Conservation (phyloP, 2,888 invertebrate species). For the Phengaris arion region DNA sequence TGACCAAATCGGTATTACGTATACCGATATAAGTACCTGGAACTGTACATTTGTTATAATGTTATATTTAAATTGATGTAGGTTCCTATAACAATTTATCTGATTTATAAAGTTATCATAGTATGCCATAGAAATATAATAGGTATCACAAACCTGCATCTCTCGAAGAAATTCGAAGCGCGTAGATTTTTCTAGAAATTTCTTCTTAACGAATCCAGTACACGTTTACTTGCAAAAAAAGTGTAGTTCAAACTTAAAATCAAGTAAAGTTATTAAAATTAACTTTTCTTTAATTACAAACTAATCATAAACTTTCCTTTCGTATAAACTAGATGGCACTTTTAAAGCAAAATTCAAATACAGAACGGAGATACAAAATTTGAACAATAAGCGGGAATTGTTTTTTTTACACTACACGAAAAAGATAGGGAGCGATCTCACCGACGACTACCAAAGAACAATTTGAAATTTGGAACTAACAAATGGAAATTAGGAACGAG, state of each 20-base stretch:
- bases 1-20: background rate
- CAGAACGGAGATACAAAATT: background rate
- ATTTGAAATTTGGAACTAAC: conserved; percentile 29
- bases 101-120: too few relatives aligned
- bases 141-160: background rate
- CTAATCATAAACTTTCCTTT: background rate
- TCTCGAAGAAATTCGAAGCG: background rate
- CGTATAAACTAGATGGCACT: conserved; percentile 6
- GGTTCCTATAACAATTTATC: too few relatives aligned
- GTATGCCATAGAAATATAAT: too few relatives aligned
- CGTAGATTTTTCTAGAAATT: background rate
- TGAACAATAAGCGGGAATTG: background rate
- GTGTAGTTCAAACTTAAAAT: background rate
- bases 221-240: background rate
- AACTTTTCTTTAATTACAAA: background rate
- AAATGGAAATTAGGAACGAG: background rate
- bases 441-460: background rate
- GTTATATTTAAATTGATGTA: too few relatives aligned
- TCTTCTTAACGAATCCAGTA: background rate
- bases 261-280: background rate
- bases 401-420: conserved; percentile 13
- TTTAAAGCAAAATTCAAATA: background rate
- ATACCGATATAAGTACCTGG: background rate
- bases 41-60: background rate
- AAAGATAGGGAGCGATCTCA: background rate